Evolutionary conservation across 2,113 vertebrate genomes (phyloP).

Genomic region (Nyctibius bracteatus): DNA sequence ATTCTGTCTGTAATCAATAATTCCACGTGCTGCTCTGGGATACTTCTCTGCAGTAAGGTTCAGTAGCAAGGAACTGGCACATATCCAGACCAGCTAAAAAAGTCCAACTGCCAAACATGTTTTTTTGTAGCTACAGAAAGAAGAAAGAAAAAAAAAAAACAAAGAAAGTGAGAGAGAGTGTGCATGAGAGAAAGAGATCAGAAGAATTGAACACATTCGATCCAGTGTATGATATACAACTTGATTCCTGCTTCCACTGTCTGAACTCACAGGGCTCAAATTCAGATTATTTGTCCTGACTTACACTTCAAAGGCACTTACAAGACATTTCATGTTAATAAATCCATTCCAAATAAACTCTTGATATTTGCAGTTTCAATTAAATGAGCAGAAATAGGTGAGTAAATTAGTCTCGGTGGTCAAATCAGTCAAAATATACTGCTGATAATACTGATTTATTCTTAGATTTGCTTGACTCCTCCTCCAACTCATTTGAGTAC

Average conservation of each 20-base stretch:
- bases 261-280: not conserved
- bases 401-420: not conserved
- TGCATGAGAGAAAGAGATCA: not conserved
- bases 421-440: not conserved
- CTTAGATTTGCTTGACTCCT: not conserved
- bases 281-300: not conserved
- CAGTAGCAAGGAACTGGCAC: not conserved
- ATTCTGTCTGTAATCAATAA: not conserved
- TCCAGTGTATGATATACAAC: not conserved
- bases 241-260: not conserved
- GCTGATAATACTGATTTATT: not conserved
- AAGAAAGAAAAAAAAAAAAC: not conserved
- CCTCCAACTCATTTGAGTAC: not conserved
- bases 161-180: not conserved
- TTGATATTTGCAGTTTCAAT: not conserved
- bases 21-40: not conserved
- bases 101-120: not conserved
- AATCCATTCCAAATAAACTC: not conserved
- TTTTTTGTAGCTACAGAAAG: not conserved
- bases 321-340: not conserved
- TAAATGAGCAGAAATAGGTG: not conserved
- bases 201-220: not conserved
- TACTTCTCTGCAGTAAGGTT: not conserved
- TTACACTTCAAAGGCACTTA: not conserved
- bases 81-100: not conserved